Evolutionary conservation across 2,888 invertebrate genomes (phyloP).

Genomic region (Cactoblastis cactorum): DNA sequence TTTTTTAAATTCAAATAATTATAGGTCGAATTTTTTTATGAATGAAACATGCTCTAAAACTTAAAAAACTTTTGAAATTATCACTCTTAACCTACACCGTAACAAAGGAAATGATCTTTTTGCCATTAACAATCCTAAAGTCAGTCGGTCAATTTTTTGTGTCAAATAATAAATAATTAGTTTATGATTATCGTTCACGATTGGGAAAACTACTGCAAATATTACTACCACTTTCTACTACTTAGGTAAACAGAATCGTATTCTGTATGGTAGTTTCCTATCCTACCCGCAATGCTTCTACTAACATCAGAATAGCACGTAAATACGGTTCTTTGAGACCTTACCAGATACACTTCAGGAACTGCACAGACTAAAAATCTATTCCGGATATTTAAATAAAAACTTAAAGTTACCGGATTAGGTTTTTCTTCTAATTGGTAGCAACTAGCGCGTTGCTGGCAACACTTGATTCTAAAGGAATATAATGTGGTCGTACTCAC

Average conservation of each 20-base stretch:
- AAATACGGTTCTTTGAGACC: conserved; percentile 8
- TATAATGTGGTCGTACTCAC: conserved; percentile 22
- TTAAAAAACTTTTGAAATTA: too few relatives aligned
- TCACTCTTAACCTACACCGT: too few relatives aligned
- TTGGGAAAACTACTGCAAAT: not conserved
- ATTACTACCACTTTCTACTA: not conserved
- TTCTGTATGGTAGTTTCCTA: conserved; percentile 6
- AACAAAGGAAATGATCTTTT: too few relatives aligned
- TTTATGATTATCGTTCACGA: not conserved
- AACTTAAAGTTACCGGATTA: conserved; percentile 15
- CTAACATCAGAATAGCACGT: conserved; percentile 1
- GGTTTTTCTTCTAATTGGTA: conserved; percentile 21
- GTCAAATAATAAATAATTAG: too few relatives aligned
- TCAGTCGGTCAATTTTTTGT: too few relatives aligned
- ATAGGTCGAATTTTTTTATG: too few relatives aligned
- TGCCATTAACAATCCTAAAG: too few relatives aligned
- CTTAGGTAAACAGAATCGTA: conserved; percentile 1
- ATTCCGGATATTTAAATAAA: not conserved
- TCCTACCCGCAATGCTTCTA: conserved; percentile 7
- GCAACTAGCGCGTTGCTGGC: conserved; percentile 19
- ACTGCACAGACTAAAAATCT: conserved; percentile 3
- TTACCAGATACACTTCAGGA: conserved; percentile 7
- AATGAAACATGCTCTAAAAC: too few relatives aligned
- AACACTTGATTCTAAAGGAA: conserved; percentile 17
- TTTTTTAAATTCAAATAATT: too few relatives aligned